These are phyloP conservation scores for Lepidurus apus DNA, from an alignment of 1,140 invertebrate species.

Conservation along the genomic window DNA sequence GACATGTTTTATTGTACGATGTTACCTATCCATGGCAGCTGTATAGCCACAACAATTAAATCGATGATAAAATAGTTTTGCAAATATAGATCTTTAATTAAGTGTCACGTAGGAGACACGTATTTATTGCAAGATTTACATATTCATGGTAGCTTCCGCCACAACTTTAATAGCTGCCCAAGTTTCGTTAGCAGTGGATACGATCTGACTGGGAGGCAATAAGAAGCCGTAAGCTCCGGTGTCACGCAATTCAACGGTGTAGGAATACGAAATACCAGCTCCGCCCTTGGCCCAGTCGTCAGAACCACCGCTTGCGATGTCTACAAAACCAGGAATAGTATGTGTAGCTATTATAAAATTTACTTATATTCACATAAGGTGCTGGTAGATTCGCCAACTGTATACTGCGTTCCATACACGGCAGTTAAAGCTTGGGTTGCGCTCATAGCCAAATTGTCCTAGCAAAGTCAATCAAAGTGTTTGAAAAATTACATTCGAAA, in stretches of 20 bases:
- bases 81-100: too few relatives aligned
- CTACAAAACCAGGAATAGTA: conserved; percentile 30
- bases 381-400: conserved; percentile 22
- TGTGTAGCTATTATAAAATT: conserved; percentile 29
- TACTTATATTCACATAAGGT: conserved; percentile 26
- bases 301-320: conserved; percentile 45
- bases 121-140: neutral
- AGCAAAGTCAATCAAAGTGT: conserved; percentile 26
- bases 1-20: too few relatives aligned
- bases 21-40: too few relatives aligned
- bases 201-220: conserved; percentile 43
- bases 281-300: conserved; percentile 48
- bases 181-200: conserved; percentile 45
- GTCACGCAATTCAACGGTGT: conserved; percentile 47
- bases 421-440: conserved; percentile 29
- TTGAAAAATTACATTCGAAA: neutral
- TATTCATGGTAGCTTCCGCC: neutral
- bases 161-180: conserved; percentile 44
- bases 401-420: conserved; percentile 29
- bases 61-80: too few relatives aligned
- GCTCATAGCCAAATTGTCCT: conserved; percentile 38
- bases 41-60: too few relatives aligned
- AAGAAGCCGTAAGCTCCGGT: conserved; percentile 49
- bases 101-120: too few relatives aligned
- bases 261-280: conserved; percentile 45